These are phyloP conservation scores for Zaprionus kolodkinae DNA, from an alignment of 1,140 invertebrate genomes.

Conservation along the genomic window DNA sequence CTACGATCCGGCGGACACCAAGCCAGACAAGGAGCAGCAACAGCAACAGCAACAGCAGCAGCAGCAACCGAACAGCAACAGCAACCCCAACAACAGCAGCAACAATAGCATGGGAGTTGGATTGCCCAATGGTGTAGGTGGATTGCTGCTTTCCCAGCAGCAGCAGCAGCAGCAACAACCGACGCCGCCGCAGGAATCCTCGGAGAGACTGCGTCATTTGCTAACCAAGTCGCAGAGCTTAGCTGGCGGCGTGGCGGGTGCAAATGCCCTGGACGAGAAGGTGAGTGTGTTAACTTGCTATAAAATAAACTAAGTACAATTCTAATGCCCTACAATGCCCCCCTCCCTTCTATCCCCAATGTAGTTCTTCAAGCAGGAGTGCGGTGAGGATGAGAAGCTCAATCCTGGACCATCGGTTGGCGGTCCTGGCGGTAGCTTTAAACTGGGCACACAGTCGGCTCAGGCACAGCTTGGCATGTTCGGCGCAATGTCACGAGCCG, in stretches of 20 bases:
- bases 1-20: conserved; percentile 68
- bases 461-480: conserved; percentile 54
- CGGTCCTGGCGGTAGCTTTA: conserved; percentile 53
- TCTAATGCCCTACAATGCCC: not conserved
- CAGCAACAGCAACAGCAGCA: conserved; percentile 48
- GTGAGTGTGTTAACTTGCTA: conserved; percentile 48
- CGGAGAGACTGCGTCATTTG: conserved; percentile 88
- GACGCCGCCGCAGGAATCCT: conserved; percentile 75
- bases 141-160: conserved; percentile 53
- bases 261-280: conserved; percentile 83
- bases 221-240: conserved; percentile 85
- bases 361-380: conserved; percentile 86
- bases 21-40: conserved; percentile 66
- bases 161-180: conserved; percentile 37
- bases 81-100: conserved; percentile 55
- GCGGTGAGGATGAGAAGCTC: conserved; percentile 89
- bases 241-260: conserved; percentile 50
- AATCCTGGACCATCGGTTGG: conserved; percentile 44
- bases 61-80: conserved; percentile 57
- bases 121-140: conserved; percentile 60
- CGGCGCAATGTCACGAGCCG: conserved; percentile 45
- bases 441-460: conserved; percentile 55
- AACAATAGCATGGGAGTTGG: conserved; percentile 46
- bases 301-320: not conserved
- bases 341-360: not conserved